These are phyloP conservation scores for Eidolon dupreanum DNA, from an alignment of 2,797 vertebrate genomes.

Conservation along the genomic window DNA sequence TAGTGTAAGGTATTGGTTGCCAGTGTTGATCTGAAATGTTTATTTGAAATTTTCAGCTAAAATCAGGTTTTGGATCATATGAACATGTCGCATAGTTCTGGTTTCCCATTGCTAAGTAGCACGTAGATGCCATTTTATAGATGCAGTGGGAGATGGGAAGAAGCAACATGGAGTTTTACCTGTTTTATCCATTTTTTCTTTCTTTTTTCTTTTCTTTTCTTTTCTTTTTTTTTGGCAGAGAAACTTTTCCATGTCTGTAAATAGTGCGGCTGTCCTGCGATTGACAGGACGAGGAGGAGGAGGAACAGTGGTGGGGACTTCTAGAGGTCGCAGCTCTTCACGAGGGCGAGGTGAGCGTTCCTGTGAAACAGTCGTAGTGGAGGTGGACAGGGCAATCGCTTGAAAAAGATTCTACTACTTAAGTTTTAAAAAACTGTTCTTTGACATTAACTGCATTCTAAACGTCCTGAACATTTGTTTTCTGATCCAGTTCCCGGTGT, in stretches of 20 bases:
- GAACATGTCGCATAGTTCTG: neutral
- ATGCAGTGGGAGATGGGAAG: neutral
- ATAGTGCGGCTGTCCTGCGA: conserved; percentile 97
- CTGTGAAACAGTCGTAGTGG: neutral
- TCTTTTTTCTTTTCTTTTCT: conserved; percentile 62
- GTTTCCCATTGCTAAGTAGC: neutral
- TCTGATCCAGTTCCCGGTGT: neutral
- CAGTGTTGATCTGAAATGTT: conserved; percentile 29
- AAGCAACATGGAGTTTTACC: conserved; percentile 52
- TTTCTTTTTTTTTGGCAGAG: conserved; percentile 89
- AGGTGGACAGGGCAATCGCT: neutral
- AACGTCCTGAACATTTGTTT: conserved; percentile 43
- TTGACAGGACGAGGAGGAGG: conserved; percentile 95
- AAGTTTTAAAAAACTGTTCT: neutral
- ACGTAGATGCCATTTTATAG: neutral
- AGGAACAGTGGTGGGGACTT: conserved; percentile 93
- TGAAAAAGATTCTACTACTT: neutral
- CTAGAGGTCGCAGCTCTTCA: conserved; percentile 98
- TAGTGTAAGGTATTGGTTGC: neutral
- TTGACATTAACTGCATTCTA: conserved; percentile 30
- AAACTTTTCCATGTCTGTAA: conserved; percentile 99
- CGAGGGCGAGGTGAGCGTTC: conserved; percentile 95
- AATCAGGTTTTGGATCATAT: conserved; percentile 21
- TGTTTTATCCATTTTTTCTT: conserved; percentile 65
- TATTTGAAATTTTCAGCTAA: conserved; percentile 31